Evolutionary conservation across 2,888 invertebrate genomes (phyloP), one percentile per base, ranked within the genome.

Genomic region (Spialia ferax): DNA sequence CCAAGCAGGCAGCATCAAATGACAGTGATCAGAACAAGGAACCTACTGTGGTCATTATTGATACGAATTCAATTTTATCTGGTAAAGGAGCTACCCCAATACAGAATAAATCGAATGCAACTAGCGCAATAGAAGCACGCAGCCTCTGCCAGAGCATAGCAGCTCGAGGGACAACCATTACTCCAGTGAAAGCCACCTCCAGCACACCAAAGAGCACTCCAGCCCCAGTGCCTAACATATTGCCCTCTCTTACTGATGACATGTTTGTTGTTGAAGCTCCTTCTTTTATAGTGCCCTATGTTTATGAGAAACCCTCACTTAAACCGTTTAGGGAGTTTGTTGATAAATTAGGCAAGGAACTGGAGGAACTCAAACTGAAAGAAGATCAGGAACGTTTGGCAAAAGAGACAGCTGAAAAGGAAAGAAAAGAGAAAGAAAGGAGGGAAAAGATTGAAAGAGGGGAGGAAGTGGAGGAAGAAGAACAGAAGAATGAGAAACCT

Each of bases 241-340:
- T 98, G 78, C 97, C 97, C 15, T 97, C 97, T 13, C 89, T 98
- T 22, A 98, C 98, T 42, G 98, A 98, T 87, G 98, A 98, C 77
- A 98, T 98, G 97, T 98, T 97, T 89, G 98, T 98, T 23, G 96
- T 98, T 23, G 98, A 98, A 90, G 98, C 98, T 29, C 98, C 98
- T 10, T 98, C 98, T 42, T 98, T 98, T 82, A 98, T 98, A 85
- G 98, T 98, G 74, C 98, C 98, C 42, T 98, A 98, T 86, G 97
- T 98, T 13, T 98, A 98, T 89, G 98, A 98, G 86, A 98, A 98
- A 85, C 97, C 98, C 22, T 97, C 98, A 0, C 89, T 97, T 1
- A 96, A 97, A 80, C 96, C 97, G 70, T 95, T 98, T 71, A 96
- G 96, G 82, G 96, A 96, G 73, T 96, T 96, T 84, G 95, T 97